Conservation (phyloP, 30 jellyfish, hydroid and myxozoan genomes). For the Chrysaora quinquecirrha region DNA sequence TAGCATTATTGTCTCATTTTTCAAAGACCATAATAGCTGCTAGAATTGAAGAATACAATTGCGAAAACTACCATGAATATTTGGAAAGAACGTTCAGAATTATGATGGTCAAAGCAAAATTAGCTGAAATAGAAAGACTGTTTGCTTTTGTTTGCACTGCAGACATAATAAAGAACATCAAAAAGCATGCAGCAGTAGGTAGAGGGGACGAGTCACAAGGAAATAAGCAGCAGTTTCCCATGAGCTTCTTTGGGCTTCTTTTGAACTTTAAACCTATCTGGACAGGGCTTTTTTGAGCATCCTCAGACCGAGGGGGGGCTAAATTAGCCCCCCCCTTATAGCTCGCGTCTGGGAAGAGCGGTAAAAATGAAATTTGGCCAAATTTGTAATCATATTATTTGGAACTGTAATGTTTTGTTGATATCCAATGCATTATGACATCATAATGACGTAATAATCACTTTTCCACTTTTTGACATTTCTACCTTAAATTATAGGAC, state of each 20-base stretch:
- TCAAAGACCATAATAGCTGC: conserved; percentile 18
- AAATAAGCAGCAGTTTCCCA: conserved; percentile 3
- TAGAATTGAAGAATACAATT: neutral
- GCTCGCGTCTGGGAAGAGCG: too few relatives aligned
- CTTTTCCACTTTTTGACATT: too few relatives aligned
- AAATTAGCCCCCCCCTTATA: too few relatives aligned
- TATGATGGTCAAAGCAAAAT: conserved; percentile 14
- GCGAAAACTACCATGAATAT: neutral
- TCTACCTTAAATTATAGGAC: too few relatives aligned
- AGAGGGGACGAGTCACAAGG: neutral
- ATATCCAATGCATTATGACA: too few relatives aligned
- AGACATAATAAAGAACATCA: conserved; percentile 12
- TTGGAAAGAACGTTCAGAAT: conserved; percentile 19
- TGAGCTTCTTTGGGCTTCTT: conserved; percentile 33
- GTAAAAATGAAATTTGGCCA: too few relatives aligned
- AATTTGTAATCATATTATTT: too few relatives aligned
- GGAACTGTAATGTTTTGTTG: too few relatives aligned
- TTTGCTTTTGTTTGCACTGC: conserved; percentile 12
- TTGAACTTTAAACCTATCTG: too few relatives aligned
- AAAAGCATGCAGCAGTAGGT: neutral
- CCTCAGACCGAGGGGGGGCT: too few relatives aligned
- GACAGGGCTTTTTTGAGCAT: too few relatives aligned
- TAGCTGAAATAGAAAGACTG: neutral
- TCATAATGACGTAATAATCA: too few relatives aligned
- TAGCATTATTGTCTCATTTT: conserved; percentile 14